phyloP scores from a whole-genome alignment of 2,888 invertebrate species.

The Mythimna ferrago region DNA sequence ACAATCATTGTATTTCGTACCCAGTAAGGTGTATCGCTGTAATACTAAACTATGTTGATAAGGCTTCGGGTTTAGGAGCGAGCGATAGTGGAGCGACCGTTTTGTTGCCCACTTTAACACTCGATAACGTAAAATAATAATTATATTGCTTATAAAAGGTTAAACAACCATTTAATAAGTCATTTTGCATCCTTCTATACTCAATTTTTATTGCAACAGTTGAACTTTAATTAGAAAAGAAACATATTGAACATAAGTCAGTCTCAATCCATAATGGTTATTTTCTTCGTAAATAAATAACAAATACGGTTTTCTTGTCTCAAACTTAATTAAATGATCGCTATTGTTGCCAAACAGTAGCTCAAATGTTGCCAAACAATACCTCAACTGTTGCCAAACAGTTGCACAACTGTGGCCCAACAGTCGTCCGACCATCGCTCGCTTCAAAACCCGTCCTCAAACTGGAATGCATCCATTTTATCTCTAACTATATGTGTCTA shows the following conservation, averaged over 20 bases:
- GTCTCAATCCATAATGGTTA: background rate
- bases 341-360: too few species aligned
- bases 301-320: background rate
- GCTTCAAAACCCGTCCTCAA: slow-evolving; percentile 52
- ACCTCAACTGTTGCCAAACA: slow-evolving; percentile 6
- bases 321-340: background rate
- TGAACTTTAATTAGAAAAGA: background rate
- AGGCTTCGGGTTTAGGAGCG: slow-evolving; percentile 50
- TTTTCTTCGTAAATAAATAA: background rate
- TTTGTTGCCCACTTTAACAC: background rate
- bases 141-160: background rate
- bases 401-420: slow-evolving; percentile 17
- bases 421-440: slow-evolving; percentile 49
- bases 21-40: slow-evolving; percentile 75
- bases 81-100: slow-evolving; percentile 24
- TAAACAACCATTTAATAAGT: background rate
- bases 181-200: too few species aligned
- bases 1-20: slow-evolving; percentile 77
- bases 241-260: background rate
- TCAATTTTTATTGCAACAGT: background rate
- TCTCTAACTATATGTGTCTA: slow-evolving; percentile 92
- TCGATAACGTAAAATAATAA: background rate
- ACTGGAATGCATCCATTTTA: slow-evolving; percentile 89
- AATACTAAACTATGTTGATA: slow-evolving; percentile 59
- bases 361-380: background rate